Conservation (phyloP, 1,140 invertebrate species). For the Caenorhabditis remanei region DNA sequence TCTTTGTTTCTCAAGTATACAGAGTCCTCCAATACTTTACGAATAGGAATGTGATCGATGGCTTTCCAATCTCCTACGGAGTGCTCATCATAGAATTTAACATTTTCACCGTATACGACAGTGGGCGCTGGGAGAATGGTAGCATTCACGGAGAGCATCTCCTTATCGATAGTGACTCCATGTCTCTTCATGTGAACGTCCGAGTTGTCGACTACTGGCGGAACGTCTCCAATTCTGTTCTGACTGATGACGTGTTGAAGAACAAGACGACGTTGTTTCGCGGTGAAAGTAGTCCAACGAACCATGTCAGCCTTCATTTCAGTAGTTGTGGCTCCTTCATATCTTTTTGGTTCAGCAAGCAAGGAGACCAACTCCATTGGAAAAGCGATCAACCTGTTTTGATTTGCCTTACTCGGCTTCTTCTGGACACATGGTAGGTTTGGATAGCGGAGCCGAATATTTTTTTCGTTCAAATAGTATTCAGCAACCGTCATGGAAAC, state of each 20-base stretch:
- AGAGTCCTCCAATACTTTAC: neutral
- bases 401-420: neutral
- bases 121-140: constrained; percentile 32
- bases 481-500: neutral
- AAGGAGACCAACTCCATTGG: constrained; percentile 38
- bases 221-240: neutral
- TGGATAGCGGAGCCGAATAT: constrained; percentile 8
- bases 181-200: constrained; percentile 18
- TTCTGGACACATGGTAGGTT: constrained; percentile 7
- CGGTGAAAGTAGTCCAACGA: neutral
- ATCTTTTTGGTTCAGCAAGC: neutral
- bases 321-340: neutral
- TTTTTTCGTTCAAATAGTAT: neutral
- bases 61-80: neutral
- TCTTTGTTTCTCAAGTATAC: neutral
- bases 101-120: neutral
- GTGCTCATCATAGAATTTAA: neutral
- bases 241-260: neutral
- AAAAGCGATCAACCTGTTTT: neutral
- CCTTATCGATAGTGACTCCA: neutral
- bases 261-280: neutral
- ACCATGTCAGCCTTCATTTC: neutral
- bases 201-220: neutral
- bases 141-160: constrained; percentile 31
- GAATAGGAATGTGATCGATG: neutral